Percentiles rank a stretch among this genome's conserved stretches.
Evolutionary conservation across 2,113 vertebrate genomes (phyloP).

Genomic region (Accipiter virgatus): DNA sequence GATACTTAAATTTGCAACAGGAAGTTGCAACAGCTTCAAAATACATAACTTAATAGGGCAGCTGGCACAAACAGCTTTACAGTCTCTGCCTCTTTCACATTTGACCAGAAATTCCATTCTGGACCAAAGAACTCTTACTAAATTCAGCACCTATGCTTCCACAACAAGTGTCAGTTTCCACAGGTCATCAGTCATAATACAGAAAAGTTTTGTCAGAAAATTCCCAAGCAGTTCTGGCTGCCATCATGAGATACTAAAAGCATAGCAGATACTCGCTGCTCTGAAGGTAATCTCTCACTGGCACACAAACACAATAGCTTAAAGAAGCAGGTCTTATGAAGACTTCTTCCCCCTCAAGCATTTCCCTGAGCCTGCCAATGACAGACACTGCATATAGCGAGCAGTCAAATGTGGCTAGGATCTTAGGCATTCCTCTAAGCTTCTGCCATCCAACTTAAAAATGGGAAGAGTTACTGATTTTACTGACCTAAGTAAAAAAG

Average conservation of each 20-base stretch:
- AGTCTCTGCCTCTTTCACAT: background rate
- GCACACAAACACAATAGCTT: background rate
- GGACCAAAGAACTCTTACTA: background rate
- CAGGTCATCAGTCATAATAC: background rate
- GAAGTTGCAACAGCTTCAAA: background rate
- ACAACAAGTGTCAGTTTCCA: background rate
- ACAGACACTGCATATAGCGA: background rate
- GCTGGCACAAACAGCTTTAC: background rate
- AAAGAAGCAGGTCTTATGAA: background rate
- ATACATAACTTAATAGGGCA: background rate
- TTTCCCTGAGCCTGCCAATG: background rate
- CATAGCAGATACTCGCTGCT: background rate
- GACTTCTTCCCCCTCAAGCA: accelerated
- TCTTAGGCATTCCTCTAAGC: background rate
- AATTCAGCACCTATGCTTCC: background rate
- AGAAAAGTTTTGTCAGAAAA: background rate
- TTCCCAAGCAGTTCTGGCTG: background rate
- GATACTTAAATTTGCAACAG: background rate
- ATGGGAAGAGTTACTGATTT: background rate
- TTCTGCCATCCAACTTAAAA: background rate
- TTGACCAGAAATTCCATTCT: background rate
- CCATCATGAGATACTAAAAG: background rate
- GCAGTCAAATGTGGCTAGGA: background rate
- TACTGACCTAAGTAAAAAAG: background rate
- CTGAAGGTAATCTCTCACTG: background rate